A percentile compares a stretch with the other conserved stretches of the same genome.
These are phyloP conservation scores for Cryptus viduatorius DNA, from an alignment of 2,888 invertebrate genomes.

Conservation along the genomic window DNA sequence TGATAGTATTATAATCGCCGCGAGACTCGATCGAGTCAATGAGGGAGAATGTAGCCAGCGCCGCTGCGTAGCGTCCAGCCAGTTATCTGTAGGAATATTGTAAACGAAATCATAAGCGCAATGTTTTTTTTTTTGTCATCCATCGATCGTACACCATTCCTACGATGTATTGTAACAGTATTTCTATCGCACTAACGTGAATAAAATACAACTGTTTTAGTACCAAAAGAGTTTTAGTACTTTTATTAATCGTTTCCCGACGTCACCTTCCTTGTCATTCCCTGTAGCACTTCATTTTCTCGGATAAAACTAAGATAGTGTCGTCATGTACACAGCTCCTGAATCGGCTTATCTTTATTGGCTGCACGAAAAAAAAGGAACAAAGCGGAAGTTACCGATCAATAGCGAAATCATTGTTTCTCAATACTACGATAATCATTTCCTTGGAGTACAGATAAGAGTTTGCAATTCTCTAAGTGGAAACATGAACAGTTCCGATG, in stretches of 20 bases:
- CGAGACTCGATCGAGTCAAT: neutral
- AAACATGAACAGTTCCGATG: slow-evolving; percentile 29
- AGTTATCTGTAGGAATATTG: slow-evolving; percentile 60
- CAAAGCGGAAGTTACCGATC: slow-evolving; percentile 9
- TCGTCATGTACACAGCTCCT: neutral
- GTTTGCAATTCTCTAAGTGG: slow-evolving; percentile 7
- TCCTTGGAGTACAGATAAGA: slow-evolving; percentile 33
- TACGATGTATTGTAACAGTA: slow-evolving; percentile 83
- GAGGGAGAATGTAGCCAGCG: slow-evolving; percentile 65
- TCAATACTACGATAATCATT: slow-evolving; percentile 27
- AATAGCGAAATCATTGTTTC: slow-evolving; percentile 16
- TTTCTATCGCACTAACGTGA: slow-evolving; percentile 81
- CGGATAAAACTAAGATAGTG: no score
- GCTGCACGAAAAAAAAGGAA: neutral
- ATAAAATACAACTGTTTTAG: slow-evolving; percentile 78
- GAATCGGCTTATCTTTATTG: neutral
- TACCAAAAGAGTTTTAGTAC: slow-evolving; percentile 55
- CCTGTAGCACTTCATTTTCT: no score
- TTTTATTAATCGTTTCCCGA: neutral
- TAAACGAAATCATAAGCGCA: slow-evolving; percentile 56
- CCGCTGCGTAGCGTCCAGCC: slow-evolving; percentile 47
- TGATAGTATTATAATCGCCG: slow-evolving; percentile 51
- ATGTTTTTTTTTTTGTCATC: slow-evolving; percentile 63
- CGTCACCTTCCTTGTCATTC: neutral
- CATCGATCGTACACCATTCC: slow-evolving; percentile 82